These are phyloP conservation scores for Euura lappo DNA, from an alignment of 1,140 invertebrate species.

Conservation along the genomic window DNA sequence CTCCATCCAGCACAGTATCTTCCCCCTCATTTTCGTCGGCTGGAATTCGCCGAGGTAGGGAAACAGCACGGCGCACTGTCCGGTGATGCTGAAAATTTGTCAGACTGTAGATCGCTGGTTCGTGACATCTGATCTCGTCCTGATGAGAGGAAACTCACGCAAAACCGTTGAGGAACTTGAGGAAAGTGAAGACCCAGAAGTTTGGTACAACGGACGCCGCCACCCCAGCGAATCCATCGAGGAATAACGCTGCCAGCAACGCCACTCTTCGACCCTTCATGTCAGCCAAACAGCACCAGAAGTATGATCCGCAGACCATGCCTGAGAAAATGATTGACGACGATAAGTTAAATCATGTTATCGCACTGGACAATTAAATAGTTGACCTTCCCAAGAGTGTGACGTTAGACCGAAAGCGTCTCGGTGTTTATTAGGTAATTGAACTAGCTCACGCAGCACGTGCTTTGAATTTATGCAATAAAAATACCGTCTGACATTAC, in stretches of 20 bases:
- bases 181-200: slow-evolving; percentile 62
- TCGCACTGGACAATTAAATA: background rate
- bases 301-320: slow-evolving; percentile 66
- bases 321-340: slow-evolving; percentile 45
- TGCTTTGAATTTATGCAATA: background rate
- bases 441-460: background rate
- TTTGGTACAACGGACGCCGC: slow-evolving; percentile 60
- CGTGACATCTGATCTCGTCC: no score
- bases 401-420: no score
- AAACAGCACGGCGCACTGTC: slow-evolving; percentile 47
- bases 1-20: slow-evolving; percentile 51
- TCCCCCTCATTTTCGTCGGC: slow-evolving; percentile 44
- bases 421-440: no score
- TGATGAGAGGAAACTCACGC: slow-evolving; percentile 54
- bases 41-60: slow-evolving; percentile 56
- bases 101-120: no score
- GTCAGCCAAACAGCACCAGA: slow-evolving; percentile 67
- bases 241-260: slow-evolving; percentile 58
- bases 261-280: slow-evolving; percentile 59
- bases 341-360: background rate
- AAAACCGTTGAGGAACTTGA: slow-evolving; percentile 65
- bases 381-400: background rate
- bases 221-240: slow-evolving; percentile 60
- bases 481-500: no score
- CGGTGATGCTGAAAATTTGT: slow-evolving; percentile 38